Conservation (phyloP, 2,888 invertebrate genomes). For the Archips crataeganus region DNA sequence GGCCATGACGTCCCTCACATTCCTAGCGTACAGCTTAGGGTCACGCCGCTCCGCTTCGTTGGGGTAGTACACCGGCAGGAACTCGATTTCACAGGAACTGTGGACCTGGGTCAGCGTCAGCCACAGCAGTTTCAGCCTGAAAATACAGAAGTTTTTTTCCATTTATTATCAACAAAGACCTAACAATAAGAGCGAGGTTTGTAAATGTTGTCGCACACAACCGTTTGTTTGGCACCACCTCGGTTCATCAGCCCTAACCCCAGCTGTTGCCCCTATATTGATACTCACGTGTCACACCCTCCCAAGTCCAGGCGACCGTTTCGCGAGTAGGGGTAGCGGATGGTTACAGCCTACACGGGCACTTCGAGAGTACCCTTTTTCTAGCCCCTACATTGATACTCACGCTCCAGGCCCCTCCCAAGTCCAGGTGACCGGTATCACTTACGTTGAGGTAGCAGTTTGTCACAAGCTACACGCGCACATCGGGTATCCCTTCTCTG, state of each 20-base stretch:
- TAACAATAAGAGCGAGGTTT: no score
- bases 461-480: no score
- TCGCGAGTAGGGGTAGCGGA: constrained; percentile 90
- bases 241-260: no score
- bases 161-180: no score
- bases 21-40: constrained; percentile 95
- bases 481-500: no score
- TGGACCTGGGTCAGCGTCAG: constrained; percentile 95
- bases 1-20: constrained; percentile 96
- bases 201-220: no score
- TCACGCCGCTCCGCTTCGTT: constrained; percentile 94
- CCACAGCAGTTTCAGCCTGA: constrained; percentile 93
- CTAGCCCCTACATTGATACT: constrained; percentile 71
- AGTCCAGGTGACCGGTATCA: no score
- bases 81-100: constrained; percentile 95
- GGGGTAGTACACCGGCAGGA: constrained; percentile 96
- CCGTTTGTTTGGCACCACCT: no score
- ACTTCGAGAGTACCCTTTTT: background rate
- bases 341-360: background rate
- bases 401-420: no score
- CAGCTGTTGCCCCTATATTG: no score
- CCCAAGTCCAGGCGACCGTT: constrained; percentile 97
- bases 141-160: constrained; percentile 50
- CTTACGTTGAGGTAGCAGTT: no score
- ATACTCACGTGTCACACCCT: constrained; percentile 71